Evolutionary conservation across 2,797 vertebrate species (phyloP), one percentile per base, ranked within the genome.

Genomic region (Manis pentadactyla): DNA sequence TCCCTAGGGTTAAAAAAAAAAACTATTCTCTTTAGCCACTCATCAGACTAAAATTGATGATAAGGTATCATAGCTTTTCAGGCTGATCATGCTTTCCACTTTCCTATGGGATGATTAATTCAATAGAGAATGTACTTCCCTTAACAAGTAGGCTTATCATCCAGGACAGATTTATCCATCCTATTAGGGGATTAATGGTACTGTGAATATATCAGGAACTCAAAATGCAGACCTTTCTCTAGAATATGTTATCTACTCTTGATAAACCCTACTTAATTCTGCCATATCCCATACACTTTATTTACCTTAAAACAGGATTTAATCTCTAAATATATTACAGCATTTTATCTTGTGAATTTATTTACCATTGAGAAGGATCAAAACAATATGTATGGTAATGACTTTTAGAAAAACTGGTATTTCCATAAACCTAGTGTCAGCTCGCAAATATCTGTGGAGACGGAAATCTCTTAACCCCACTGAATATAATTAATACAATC

Each of bases 401-500:
- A 63, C n/a, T 91, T 85, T 93, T 90, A 66, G 57, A 64, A 93
- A 92, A 96, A 73, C 3, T 29, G 10, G 37, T 94, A 46, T 85
- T 79, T 79, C 17, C 23, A 53, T 82, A 96, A 63, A 69, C 34
- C 11, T 66, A 12, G 18, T 61, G 49, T 84, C 61, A 69, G 69
- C 21, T 92, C 53, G 53, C 21, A 89, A 85, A 93, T 84, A 95
- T 93, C 73, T 83, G 75, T 79, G 55, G 77, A 96, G 61, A 89
- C 94, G 95, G 97, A 94, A 96, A 98, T 61, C 25, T 37, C 31
- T 90, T 85, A 97, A 91, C 89, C 0, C 21, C 90, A 96, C 97
- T 96, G 95, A 98, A 90, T 81, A 97, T 78, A 95, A 97, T 98
- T 98, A 98, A 81, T 97, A 98, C 93, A 98, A 98, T 97, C 97